Percentiles rank a stretch among this genome's conserved stretches.
These are phyloP conservation scores for Mus caroli DNA, from an alignment of 2,797 vertebrate genomes.

Conservation along the genomic window DNA sequence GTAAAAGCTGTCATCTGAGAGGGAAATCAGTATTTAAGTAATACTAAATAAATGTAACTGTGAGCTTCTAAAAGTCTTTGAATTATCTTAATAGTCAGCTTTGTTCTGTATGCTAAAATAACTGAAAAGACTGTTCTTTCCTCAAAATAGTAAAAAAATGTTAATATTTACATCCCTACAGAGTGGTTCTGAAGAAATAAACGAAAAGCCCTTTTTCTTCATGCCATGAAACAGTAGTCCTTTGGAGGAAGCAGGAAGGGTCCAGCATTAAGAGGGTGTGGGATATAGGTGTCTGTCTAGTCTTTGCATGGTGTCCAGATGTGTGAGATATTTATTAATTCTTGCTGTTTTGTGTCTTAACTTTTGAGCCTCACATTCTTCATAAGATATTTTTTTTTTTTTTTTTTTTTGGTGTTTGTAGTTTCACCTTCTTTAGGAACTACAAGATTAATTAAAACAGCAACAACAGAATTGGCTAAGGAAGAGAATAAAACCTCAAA, in stretches of 20 bases:
- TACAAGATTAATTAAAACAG: constrained; percentile 81
- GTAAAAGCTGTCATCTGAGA: constrained; percentile 84
- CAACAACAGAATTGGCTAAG: constrained; percentile 69
- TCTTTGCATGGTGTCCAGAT: not conserved
- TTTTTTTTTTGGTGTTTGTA: constrained; percentile 73
- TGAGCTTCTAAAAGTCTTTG: constrained; percentile 49
- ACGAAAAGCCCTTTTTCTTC: constrained; percentile 32
- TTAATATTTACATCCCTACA: constrained; percentile 2
- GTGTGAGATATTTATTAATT: constrained; percentile 21
- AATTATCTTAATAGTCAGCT: constrained; percentile 30
- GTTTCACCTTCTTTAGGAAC: constrained; percentile 78
- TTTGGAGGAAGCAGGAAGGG: constrained; percentile 19
- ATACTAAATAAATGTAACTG: constrained; percentile 50
- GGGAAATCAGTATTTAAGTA: constrained; percentile 15
- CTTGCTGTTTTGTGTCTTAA: constrained; percentile 48
- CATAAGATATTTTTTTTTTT: constrained; percentile 48
- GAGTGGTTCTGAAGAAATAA: constrained; percentile 60
- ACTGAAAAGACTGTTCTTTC: constrained; percentile 22
- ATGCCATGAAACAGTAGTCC: not conserved
- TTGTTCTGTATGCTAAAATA: constrained; percentile 51
- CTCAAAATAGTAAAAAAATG: constrained; percentile 47
- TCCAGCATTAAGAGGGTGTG: not conserved
- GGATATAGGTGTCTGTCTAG: too few species aligned
- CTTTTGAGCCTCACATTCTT: constrained; percentile 51
- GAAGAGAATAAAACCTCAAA: constrained; percentile 81